These are phyloP conservation scores for Pristionchus entomophagus DNA, from an alignment of 2,888 invertebrate species.

Conservation along the genomic window DNA sequence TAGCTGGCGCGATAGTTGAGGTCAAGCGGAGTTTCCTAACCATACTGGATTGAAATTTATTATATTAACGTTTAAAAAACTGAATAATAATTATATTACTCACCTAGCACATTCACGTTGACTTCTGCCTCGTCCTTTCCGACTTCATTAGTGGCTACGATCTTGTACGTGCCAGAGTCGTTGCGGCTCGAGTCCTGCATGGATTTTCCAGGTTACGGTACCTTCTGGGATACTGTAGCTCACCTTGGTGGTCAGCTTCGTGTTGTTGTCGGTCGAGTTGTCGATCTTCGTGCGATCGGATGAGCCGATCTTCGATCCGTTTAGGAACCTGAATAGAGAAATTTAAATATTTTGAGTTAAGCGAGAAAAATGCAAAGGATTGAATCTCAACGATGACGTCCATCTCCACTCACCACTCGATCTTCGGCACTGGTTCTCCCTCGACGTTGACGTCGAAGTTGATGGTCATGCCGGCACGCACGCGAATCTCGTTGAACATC, in stretches of 20 bases:
- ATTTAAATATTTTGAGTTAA: too few relatives aligned
- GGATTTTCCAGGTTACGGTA: neutral
- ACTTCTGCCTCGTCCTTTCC: constrained; percentile 78
- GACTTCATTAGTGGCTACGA: constrained; percentile 78
- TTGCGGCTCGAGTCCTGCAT: constrained; percentile 46
- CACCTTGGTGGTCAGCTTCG: constrained; percentile 86
- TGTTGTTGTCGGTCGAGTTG: constrained; percentile 87
- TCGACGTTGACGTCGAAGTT: constrained; percentile 92
- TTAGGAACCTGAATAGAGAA: constrained; percentile 80
- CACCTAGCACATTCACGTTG: constrained; percentile 83
- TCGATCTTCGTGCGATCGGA: constrained; percentile 84
- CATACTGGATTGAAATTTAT: too few relatives aligned
- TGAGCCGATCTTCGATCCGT: constrained; percentile 81
- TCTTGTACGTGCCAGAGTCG: constrained; percentile 82
- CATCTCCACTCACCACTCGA: constrained; percentile 82
- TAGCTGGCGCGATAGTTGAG: too few relatives aligned
- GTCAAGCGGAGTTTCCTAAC: too few relatives aligned
- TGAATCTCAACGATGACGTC: neutral
- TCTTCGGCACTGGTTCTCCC: constrained; percentile 93
- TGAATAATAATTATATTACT: constrained; percentile 25
- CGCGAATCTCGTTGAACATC: constrained; percentile 90
- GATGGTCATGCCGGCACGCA: constrained; percentile 89
- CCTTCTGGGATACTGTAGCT: neutral
- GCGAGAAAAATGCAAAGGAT: neutral
- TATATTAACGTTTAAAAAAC: too few relatives aligned